These are phyloP conservation scores for Drosophila sproati DNA, from an alignment of 1,140 invertebrate genomes.

Conservation along the genomic window DNA sequence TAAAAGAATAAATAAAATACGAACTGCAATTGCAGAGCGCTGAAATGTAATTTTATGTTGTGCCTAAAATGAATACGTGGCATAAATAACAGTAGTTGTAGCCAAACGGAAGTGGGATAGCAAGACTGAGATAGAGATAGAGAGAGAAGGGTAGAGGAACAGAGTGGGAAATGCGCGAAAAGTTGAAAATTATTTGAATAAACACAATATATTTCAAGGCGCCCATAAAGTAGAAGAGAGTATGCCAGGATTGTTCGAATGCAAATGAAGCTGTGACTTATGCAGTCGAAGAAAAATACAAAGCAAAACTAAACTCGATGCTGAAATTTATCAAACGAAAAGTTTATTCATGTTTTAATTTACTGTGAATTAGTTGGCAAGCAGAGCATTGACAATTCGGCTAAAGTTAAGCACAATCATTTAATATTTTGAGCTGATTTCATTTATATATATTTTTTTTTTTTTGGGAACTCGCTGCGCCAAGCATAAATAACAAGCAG, in stretches of 20 bases:
- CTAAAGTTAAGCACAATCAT: not conserved
- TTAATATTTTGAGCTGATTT: slow-evolving; percentile 11
- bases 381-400: not conserved
- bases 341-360: too few relatives aligned
- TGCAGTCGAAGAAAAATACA: not conserved
- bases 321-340: too few relatives aligned
- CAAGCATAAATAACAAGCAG: slow-evolving; percentile 62
- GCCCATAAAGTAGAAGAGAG: not conserved
- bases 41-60: slow-evolving; percentile 62
- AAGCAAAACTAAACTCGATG: not conserved
- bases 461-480: not conserved
- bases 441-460: not conserved
- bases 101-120: not conserved
- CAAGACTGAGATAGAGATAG: too few relatives aligned
- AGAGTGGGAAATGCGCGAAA: not conserved
- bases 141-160: not conserved
- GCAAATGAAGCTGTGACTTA: not conserved
- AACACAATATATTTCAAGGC: slow-evolving; percentile 4
- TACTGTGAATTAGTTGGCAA: too few relatives aligned
- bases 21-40: slow-evolving; percentile 14
- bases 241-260: not conserved
- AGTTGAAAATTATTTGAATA: slow-evolving; percentile 22
- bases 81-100: slow-evolving; percentile 33
- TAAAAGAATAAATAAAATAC: slow-evolving; percentile 40
- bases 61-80: slow-evolving; percentile 58